Conservation (phyloP, 2,113 vertebrate species). For the Chrysemys picta region DNA sequence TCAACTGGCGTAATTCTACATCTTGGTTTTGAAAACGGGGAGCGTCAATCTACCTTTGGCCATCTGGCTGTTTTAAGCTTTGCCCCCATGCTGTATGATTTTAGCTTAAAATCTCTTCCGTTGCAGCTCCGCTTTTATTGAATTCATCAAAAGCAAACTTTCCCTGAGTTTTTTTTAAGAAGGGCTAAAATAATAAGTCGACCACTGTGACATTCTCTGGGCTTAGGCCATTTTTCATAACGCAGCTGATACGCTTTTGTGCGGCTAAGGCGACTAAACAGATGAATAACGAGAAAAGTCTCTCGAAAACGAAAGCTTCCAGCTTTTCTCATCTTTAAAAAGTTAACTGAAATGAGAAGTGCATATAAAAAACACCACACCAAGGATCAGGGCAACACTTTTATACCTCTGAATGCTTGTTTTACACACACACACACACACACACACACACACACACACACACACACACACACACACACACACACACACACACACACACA, state of each 20-base stretch:
- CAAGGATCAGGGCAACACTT: slow-evolving; percentile 80
- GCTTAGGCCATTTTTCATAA: slow-evolving; percentile 96
- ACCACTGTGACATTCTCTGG: slow-evolving; percentile 98
- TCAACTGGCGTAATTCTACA: slow-evolving; percentile 58
- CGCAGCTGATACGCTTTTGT: slow-evolving; percentile 91
- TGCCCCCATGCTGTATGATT: slow-evolving; percentile 86
- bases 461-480: not conserved
- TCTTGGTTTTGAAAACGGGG: slow-evolving; percentile 65
- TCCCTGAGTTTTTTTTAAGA: slow-evolving; percentile 84
- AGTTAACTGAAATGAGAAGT: slow-evolving; percentile 82
- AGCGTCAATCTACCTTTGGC: slow-evolving; percentile 77
- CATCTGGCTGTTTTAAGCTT: slow-evolving; percentile 87
- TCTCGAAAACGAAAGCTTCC: slow-evolving; percentile 80
- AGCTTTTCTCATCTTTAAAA: slow-evolving; percentile 82
- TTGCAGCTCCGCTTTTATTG: slow-evolving; percentile 87
- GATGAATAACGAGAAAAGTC: slow-evolving; percentile 86
- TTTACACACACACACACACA: not conserved
- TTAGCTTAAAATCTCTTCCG: slow-evolving; percentile 87
- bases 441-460: slow-evolving; percentile 3
- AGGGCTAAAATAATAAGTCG: slow-evolving; percentile 91
- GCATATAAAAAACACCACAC: slow-evolving; percentile 67
- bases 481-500: slow-evolving; percentile 27
- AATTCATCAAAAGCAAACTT: slow-evolving; percentile 96
- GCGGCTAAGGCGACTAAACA: slow-evolving; percentile 88
- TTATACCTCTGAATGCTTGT: slow-evolving; percentile 72